phyloP scores from a whole-genome alignment of 2,888 invertebrate species.

The Nephrotoma flavescens region DNA sequence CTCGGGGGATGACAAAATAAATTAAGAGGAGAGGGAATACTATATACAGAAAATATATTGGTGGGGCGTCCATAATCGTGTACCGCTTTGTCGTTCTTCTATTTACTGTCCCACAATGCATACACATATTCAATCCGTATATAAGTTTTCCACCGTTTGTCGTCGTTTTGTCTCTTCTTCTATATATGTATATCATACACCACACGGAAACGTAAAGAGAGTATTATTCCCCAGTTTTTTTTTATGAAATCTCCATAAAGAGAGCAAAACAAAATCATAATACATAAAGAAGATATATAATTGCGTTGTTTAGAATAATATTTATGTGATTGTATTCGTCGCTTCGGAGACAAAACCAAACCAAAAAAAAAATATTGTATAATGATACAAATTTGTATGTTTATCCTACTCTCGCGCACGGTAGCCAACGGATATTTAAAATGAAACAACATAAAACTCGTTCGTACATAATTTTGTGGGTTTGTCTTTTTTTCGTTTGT shows the following conservation, averaged over 20 bases:
- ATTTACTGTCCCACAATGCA: not conserved
- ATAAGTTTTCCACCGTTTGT: not conserved
- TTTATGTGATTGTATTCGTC: not conserved
- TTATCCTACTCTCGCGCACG: not conserved
- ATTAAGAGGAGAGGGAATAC: not conserved
- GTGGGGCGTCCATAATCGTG: constrained; percentile 1
- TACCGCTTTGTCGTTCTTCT: not conserved
- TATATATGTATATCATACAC: not conserved
- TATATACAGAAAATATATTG: not conserved
- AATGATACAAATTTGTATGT: not conserved
- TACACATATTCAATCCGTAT: not conserved
- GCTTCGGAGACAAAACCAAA: not conserved
- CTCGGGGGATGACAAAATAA: not conserved
- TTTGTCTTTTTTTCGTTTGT: not conserved
- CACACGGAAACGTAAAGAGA: not conserved
- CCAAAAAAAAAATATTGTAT: not conserved
- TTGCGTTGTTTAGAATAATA: not conserved
- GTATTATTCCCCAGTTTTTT: not conserved
- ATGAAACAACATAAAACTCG: not conserved
- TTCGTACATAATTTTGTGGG: not conserved
- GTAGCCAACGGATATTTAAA: not conserved
- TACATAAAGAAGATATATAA: not conserved
- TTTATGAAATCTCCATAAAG: not conserved
- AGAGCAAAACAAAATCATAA: not conserved
- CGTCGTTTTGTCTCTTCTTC: constrained; percentile 2